These are phyloP conservation scores for Eupithecia subfuscata DNA, from an alignment of 2,888 invertebrate genomes.

Conservation along the genomic window DNA sequence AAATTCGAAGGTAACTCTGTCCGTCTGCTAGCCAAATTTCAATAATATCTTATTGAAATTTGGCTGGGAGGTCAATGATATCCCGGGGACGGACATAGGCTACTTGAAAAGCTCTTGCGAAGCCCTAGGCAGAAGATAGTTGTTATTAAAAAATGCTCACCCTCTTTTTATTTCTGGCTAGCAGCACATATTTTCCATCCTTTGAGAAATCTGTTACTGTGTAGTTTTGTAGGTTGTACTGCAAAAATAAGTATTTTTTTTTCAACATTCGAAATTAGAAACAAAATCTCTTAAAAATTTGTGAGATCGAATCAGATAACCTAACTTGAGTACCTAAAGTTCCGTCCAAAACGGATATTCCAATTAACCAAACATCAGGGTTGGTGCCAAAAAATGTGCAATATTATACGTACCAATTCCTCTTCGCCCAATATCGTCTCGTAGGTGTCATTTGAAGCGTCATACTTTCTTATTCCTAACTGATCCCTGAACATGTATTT, in stretches of 20 bases:
- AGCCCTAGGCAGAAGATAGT: no score
- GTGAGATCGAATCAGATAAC: background rate
- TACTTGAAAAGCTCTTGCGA: no score
- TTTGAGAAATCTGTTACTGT: conserved; percentile 64
- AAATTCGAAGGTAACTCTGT: no score
- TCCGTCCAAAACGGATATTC: no score
- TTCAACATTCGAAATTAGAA: background rate
- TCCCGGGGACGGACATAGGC: no score
- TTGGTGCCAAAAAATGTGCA: conserved; percentile 18
- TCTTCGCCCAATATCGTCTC: conserved; percentile 57
- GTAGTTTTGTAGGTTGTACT: conserved; percentile 63
- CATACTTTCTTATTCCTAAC: conserved; percentile 64
- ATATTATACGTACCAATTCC: conserved; percentile 64
- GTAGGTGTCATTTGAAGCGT: conserved; percentile 56
- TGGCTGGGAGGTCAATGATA: no score
- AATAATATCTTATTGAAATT: no score
- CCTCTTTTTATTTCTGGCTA: conserved; percentile 61
- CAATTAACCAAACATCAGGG: no score
- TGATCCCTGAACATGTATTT: conserved; percentile 68
- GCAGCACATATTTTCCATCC: conserved; percentile 66
- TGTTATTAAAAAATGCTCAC: conserved; percentile 50
- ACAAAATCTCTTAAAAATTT: background rate
- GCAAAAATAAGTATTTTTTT: conserved; percentile 40
- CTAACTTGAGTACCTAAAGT: conserved; percentile 12
- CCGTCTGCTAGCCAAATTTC: no score